Percentiles rank a stretch among this genome's conserved stretches.
Conservation (phyloP, 2,797 vertebrate species). For the Hypotaenidia okinawae region DNA sequence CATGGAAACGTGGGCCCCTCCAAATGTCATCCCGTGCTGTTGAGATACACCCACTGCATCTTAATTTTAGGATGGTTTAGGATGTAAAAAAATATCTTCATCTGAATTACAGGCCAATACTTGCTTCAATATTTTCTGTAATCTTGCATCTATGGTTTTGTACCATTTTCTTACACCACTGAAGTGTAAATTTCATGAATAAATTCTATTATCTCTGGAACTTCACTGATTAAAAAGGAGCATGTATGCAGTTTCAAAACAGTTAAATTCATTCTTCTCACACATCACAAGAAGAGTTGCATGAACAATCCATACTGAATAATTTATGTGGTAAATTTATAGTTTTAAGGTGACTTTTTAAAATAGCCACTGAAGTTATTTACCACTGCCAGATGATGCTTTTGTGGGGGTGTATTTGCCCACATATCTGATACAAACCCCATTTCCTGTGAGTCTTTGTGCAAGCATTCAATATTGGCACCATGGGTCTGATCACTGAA, state of each 20-base stretch:
- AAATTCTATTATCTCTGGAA: conserved; percentile 57
- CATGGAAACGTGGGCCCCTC: not conserved
- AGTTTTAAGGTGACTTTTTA: conserved; percentile 31
- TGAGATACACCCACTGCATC: not conserved
- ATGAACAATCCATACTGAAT: conserved; percentile 8
- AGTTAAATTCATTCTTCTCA: conserved; percentile 51
- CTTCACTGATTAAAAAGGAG: not conserved
- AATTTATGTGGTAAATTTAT: conserved; percentile 25
- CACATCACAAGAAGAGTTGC: not conserved
- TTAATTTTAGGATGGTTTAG: not conserved
- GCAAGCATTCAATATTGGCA: not conserved
- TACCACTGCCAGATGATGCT: not conserved
- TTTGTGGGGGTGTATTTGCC: not conserved
- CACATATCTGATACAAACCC: not conserved
- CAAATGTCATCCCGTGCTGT: not conserved
- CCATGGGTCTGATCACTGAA: not conserved
- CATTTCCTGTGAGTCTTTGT: not conserved
- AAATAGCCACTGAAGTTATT: not conserved
- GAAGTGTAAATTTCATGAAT: conserved; percentile 71
- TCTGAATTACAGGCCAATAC: not conserved
- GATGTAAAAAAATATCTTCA: not conserved
- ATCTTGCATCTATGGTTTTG: conserved; percentile 7
- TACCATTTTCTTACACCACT: conserved; percentile 34
- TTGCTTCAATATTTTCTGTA: not conserved
- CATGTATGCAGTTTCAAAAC: accelerated